Base-by-base conservation (phyloP, 1,140 invertebrate species). In the Meloidogyne hapla region DNA sequence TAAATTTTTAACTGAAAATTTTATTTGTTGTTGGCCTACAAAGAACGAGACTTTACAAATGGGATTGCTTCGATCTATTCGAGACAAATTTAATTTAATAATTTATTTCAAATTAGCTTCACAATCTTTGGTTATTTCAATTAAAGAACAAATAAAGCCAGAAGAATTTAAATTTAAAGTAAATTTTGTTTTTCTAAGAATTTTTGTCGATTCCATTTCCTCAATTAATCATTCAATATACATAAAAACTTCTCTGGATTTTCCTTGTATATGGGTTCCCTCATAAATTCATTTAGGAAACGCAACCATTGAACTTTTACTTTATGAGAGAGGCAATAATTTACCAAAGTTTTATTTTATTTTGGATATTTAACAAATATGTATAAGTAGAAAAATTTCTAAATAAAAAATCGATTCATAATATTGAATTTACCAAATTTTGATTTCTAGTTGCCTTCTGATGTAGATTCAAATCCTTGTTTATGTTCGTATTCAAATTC, bases 101-200 rank as follows among this genome's bases (percentile, higher is more conserved):
- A 63, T 81, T 21, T 81, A 83, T 61, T 81, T 83, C 33, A 81
- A 81, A 65, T 26, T 83, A 25, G 70, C 42, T 23, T 69, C 79
- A 23, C 62, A 77, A 15, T 66, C 64, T 18, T 33, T 77, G 8
- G 21, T 56, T 23, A n/a, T 26, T 9, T 65, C 81, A 23, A 38
- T 80, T n/a, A 78, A 75, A 45, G n/a, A 23, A 13, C 74, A 63
- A 13, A 61, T 75, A 8, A 71, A 42, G 45, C 40, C 74, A 18
- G 63, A 38, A 40, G 62, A 75, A 23, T 78, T 78, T 40, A 66
- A 61, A n/a, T 28, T 77, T 18, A 42, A 40, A n/a, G 74, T 73
- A 33, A 63, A 23, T 63, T 63, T 21, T 63, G 18, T 42, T 71
- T n/a, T n/a, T n/a, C 33, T 33, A 6, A 8, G 33, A n/a, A n/a